phyloP scores from a whole-genome alignment of 2,797 vertebrate genomes.

The Acanthiza pusilla region DNA sequence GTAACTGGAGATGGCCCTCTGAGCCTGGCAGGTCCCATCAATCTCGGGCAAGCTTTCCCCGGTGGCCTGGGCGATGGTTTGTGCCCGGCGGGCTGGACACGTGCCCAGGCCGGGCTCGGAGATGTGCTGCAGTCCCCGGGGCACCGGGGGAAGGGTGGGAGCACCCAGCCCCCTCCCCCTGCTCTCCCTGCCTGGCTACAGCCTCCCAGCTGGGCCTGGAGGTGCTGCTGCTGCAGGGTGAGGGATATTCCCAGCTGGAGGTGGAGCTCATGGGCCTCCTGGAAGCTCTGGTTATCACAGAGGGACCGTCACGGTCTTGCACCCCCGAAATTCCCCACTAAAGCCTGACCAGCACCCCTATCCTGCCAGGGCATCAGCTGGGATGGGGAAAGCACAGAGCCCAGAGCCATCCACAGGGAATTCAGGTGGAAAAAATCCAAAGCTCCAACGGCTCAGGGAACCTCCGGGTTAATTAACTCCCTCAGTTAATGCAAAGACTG shows the following conservation, averaged over 20 bases:
- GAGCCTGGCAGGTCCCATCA: constrained; percentile 40
- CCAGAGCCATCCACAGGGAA: background rate
- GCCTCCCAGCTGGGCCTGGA: background rate
- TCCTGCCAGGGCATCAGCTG: background rate
- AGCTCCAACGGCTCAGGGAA: background rate
- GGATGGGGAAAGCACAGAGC: background rate
- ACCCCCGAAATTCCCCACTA: background rate
- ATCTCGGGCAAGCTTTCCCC: constrained; percentile 18
- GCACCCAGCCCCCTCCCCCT: background rate
- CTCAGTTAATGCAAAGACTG: background rate
- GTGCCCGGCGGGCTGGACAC: background rate
- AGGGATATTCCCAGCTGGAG: background rate
- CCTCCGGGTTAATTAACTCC: background rate
- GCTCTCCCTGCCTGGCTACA: background rate
- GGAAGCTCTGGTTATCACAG: background rate
- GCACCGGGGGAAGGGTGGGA: background rate
- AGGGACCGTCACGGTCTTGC: background rate
- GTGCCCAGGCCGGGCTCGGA: background rate
- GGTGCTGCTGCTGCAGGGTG: background rate
- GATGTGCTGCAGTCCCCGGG: background rate
- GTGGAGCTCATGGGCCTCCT: background rate
- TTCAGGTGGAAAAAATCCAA: background rate
- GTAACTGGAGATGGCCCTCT: constrained; percentile 56
- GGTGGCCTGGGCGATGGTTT: background rate
- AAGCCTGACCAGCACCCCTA: background rate